These are phyloP conservation scores for Platysteira castanea DNA, from an alignment of 2,113 vertebrate genomes.

Conservation along the genomic window DNA sequence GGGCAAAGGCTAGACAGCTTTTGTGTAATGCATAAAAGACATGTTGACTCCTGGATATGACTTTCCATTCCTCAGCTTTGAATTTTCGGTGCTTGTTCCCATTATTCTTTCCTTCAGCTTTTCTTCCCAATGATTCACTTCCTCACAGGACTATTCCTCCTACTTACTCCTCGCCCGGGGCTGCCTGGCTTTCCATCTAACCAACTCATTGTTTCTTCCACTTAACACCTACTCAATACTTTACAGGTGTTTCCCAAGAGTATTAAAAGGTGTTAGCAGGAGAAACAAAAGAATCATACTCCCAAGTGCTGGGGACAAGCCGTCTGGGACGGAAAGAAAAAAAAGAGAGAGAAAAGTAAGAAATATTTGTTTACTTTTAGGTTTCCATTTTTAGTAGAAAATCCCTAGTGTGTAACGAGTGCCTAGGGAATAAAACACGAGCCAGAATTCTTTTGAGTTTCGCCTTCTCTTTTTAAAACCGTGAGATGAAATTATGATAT, in stretches of 20 bases:
- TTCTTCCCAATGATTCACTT: conserved; percentile 10
- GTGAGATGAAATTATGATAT: not conserved
- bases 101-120: not conserved
- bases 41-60: not conserved
- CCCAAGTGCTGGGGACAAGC: not conserved
- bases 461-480: not conserved
- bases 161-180: not conserved
- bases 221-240: conserved; percentile 30
- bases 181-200: not conserved
- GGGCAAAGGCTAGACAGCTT: not conserved
- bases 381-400: conserved; percentile 19
- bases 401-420: not conserved
- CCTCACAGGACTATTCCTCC: not conserved
- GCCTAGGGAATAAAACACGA: not conserved
- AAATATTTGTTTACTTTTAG: not conserved
- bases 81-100: not conserved
- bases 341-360: not conserved
- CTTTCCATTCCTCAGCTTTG: not conserved
- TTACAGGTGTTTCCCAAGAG: conserved; percentile 29
- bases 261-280: conserved; percentile 18
- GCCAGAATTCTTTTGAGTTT: not conserved
- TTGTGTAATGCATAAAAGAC: not conserved
- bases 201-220: conserved; percentile 18
- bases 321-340: not conserved
- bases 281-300: conserved; percentile 23